Conservation (phyloP, 2,113 vertebrate genomes). For the Rhabdomys dilectus region DNA sequence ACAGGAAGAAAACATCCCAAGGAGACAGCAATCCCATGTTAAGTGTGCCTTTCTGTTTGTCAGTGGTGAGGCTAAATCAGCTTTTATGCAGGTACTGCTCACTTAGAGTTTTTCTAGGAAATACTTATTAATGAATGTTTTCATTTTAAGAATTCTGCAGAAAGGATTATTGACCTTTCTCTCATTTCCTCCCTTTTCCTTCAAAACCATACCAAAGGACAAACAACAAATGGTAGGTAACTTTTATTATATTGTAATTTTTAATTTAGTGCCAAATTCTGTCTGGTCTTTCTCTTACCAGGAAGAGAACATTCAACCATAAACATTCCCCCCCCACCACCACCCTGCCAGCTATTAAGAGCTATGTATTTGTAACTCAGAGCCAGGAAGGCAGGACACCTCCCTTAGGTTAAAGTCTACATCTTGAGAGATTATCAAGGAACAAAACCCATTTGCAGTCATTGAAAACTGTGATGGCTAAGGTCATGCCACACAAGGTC, state of each 20-base stretch:
- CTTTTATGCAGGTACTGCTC: neutral
- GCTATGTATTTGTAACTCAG: neutral
- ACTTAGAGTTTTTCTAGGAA: constrained; percentile 1
- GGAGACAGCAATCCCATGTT: neutral
- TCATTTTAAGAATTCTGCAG: neutral
- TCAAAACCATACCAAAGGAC: constrained; percentile 2
- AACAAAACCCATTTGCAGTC: constrained; percentile 34
- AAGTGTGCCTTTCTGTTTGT: neutral
- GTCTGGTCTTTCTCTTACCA: neutral
- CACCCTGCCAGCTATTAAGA: neutral
- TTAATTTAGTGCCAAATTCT: constrained; percentile 43
- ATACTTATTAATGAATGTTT: neutral
- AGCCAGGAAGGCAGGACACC: neutral
- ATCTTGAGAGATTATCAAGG: constrained; percentile 1
- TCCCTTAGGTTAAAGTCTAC: constrained; percentile 3
- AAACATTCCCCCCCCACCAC: neutral
- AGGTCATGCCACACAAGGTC: constrained; percentile 8
- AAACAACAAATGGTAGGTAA: neutral
- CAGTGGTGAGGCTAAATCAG: neutral
- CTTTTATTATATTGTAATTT: neutral
- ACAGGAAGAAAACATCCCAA: neutral
- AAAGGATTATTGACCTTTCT: neutral
- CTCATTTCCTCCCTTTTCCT: neutral
- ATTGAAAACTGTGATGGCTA: neutral
- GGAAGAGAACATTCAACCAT: neutral